Evolutionary conservation across 2,113 vertebrate species (phyloP).

Genomic region (Gadus macrocephalus): DNA sequence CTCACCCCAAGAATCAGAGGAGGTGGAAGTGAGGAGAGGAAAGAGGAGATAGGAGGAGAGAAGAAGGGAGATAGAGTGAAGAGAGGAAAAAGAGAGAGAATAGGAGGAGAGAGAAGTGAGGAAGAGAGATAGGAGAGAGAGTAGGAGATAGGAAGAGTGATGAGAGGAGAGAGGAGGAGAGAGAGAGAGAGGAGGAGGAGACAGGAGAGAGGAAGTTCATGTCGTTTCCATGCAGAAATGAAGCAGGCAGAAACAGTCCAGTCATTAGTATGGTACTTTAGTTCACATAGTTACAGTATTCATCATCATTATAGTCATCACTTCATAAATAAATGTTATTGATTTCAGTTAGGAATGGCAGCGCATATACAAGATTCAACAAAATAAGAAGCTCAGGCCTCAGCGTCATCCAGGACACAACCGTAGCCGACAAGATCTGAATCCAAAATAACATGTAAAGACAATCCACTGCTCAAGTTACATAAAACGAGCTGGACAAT

Average conservation of each 20-base stretch:
- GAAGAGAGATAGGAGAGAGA: no score
- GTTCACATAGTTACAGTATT: constrained; percentile 42
- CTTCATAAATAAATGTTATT: constrained; percentile 57
- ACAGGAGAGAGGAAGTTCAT: no score
- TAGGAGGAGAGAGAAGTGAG: no score
- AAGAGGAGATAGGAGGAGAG: background rate
- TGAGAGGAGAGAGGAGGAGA: no score
- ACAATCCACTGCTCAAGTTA: background rate
- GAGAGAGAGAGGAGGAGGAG: no score
- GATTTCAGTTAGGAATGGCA: constrained; percentile 46
- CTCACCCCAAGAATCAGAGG: no score
- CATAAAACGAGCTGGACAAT: constrained; percentile 10
- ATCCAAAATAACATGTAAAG: background rate
- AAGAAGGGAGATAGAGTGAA: background rate
- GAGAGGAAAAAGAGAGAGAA: no score
- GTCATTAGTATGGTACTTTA: constrained; percentile 28
- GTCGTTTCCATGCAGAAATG: no score
- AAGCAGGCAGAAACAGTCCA: background rate
- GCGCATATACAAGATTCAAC: constrained; percentile 39
- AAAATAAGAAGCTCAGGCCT: background rate
- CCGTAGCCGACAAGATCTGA: background rate
- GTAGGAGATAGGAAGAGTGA: background rate
- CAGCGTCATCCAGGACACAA: constrained; percentile 29
- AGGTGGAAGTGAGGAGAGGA: no score
- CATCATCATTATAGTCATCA: constrained; percentile 32